phyloP scores from a whole-genome alignment of 2,113 vertebrate species.

The Dermatemys mawii region DNA sequence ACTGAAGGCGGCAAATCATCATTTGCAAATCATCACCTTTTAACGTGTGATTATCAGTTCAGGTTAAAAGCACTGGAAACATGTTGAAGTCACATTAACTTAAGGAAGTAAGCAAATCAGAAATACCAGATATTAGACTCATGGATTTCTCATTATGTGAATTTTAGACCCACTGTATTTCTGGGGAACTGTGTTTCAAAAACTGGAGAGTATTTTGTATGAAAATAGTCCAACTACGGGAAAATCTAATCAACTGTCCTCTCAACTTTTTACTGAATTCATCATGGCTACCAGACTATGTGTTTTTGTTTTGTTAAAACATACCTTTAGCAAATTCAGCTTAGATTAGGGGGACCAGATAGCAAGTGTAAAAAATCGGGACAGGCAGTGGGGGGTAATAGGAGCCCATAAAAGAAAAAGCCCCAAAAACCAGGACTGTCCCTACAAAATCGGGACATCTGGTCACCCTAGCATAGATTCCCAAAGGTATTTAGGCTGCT shows the following conservation, averaged over 20 bases:
- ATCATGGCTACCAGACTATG: background rate
- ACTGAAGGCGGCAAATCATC: conserved; percentile 70
- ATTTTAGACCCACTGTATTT: conserved; percentile 53
- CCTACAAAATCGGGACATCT: no score
- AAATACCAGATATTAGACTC: conserved; percentile 53
- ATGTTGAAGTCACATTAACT: conserved; percentile 72
- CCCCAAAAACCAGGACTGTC: no score
- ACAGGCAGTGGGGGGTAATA: no score
- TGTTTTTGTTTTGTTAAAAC: background rate
- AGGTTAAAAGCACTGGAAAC: conserved; percentile 49
- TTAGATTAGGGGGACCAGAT: no score
- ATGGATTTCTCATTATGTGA: conserved; percentile 63
- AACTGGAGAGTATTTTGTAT: conserved; percentile 15
- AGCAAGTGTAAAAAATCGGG: no score
- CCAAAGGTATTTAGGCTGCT: background rate
- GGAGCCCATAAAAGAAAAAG: no score
- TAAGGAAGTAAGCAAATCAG: conserved; percentile 57
- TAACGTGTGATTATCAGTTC: conserved; percentile 53
- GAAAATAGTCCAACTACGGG: conserved; percentile 33
- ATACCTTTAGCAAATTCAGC: conserved; percentile 2
- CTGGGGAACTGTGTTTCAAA: conserved; percentile 35
- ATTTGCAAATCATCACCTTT: conserved; percentile 75
- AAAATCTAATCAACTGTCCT: conserved; percentile 28
- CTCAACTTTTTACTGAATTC: background rate
- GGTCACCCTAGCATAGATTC: no score